Conservation (phyloP, 2,888 invertebrate species). For the Melipona bicolor region DNA sequence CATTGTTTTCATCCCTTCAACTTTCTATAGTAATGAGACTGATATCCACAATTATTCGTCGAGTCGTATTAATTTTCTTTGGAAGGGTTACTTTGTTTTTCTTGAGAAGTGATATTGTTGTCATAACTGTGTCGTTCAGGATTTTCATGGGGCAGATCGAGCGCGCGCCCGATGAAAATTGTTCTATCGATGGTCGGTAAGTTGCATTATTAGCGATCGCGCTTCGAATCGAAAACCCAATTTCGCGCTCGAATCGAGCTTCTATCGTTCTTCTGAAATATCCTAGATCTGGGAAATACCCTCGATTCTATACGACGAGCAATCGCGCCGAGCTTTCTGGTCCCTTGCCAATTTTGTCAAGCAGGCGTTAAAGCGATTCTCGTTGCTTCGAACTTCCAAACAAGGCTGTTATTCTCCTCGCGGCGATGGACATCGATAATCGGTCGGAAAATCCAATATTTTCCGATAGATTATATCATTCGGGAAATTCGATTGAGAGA, state of each 20-base stretch:
- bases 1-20: too few species aligned
- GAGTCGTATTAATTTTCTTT: too few species aligned
- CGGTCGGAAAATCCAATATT: background rate
- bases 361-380: background rate
- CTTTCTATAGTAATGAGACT: too few species aligned
- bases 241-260: background rate
- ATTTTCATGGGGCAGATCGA: background rate
- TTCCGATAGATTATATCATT: too few species aligned
- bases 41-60: too few species aligned
- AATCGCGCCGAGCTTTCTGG: background rate
- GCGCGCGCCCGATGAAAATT: background rate
- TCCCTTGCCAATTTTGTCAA: background rate
- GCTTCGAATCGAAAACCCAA: background rate
- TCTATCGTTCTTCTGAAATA: background rate
- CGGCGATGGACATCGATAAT: background rate
- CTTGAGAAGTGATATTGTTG: too few species aligned
- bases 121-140: background rate
- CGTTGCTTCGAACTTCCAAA: background rate
- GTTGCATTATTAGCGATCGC: conserved; percentile 1
- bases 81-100: background rate
- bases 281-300: background rate
- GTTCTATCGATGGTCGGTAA: background rate
- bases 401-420: background rate
- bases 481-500: background rate
- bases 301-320: background rate